Evolutionary conservation across 1,140 invertebrate genomes (phyloP).

Genomic region (Streblospio benedicti): DNA sequence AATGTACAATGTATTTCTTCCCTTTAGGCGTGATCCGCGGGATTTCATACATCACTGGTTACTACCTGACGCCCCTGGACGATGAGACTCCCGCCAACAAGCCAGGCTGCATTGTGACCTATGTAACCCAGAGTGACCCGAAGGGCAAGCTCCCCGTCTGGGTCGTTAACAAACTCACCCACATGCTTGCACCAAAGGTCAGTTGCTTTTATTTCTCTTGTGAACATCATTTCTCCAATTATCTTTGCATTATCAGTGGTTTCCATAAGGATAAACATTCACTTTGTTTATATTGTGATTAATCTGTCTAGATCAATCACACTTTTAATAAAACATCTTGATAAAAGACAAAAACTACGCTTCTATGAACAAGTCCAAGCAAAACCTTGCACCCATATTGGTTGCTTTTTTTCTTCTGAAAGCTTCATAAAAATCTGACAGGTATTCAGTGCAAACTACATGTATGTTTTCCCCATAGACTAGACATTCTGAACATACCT

Average conservation of each 20-base stretch:
- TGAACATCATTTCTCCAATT: not conserved
- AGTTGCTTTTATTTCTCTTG: constrained; percentile 8
- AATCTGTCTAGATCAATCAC: not conserved
- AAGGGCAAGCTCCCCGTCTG: constrained; percentile 71
- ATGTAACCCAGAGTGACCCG: constrained; percentile 79
- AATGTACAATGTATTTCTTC: no score
- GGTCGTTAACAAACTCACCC: constrained; percentile 80
- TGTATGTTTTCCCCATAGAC: no score
- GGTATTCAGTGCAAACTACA: no score
- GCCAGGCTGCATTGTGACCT: constrained; percentile 65
- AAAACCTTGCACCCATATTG: not conserved
- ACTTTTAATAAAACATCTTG: not conserved
- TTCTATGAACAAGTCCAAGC: not conserved
- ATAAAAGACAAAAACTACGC: not conserved
- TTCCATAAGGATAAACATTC: not conserved
- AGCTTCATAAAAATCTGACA: not conserved
- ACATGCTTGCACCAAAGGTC: constrained; percentile 72
- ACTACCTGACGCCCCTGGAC: constrained; percentile 48
- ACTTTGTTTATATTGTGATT: not conserved
- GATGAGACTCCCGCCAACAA: constrained; percentile 24
- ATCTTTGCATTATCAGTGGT: not conserved
- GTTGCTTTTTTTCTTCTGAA: not conserved
- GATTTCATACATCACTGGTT: constrained; percentile 62
- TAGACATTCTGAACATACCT: no score
- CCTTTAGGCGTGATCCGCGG: no score